These are phyloP conservation scores for Alloscopus bannaensis DNA, from an alignment of 2,888 invertebrate species.

Conservation along the genomic window DNA sequence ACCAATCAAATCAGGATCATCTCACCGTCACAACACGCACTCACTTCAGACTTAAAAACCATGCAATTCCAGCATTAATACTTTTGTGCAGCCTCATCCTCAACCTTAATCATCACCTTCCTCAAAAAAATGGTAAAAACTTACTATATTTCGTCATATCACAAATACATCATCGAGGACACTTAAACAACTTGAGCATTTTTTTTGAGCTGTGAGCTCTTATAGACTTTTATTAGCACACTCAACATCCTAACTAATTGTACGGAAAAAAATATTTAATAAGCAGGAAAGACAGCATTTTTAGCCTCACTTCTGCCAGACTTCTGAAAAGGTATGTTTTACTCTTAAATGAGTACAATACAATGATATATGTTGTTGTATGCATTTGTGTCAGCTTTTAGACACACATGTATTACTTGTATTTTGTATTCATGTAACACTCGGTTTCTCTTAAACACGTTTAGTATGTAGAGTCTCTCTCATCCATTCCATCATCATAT, in stretches of 20 bases:
- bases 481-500: slow-evolving; percentile 34
- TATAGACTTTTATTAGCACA: background rate
- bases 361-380: no score
- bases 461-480: no score
- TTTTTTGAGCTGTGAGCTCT: background rate
- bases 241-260: background rate
- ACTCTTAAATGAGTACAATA: no score
- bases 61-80: background rate
- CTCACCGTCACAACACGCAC: no score
- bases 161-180: no score
- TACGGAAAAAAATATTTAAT: background rate
- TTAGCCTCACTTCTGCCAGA: background rate
- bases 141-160: background rate
- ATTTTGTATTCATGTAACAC: no score
- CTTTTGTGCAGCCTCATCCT: background rate
- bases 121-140: background rate
- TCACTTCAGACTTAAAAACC: background rate
- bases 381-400: no score
- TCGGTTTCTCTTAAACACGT: no score
- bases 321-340: no score
- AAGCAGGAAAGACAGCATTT: background rate
- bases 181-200: no score
- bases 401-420: no score
- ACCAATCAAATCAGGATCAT: background rate
- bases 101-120: background rate